These are phyloP conservation scores for Cryptoprocta ferox DNA, from an alignment of 2,797 vertebrate genomes.

Conservation along the genomic window DNA sequence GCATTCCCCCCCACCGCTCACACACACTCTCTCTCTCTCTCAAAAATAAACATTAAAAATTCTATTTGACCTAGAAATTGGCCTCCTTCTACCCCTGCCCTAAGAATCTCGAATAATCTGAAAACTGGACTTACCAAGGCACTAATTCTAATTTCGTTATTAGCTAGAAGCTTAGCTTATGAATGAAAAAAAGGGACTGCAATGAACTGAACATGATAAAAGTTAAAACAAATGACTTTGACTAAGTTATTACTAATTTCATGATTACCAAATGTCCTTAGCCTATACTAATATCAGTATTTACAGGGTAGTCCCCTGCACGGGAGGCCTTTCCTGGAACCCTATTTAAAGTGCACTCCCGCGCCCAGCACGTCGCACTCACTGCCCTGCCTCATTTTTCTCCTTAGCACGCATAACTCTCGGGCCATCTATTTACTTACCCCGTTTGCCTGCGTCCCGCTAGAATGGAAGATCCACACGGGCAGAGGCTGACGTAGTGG, in stretches of 20 bases:
- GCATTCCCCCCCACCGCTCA: no score
- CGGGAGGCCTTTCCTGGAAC: neutral
- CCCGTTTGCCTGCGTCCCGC: neutral
- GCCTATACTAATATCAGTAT: no score
- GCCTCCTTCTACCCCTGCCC: neutral
- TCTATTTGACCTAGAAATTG: neutral
- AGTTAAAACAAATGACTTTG: neutral
- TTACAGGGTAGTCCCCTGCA: neutral
- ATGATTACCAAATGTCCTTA: neutral
- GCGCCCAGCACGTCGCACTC: no score
- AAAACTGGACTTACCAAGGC: neutral
- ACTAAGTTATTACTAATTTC: neutral
- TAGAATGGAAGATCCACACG: neutral
- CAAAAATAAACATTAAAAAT: no score
- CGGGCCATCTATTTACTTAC: accelerated
- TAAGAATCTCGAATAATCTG: neutral
- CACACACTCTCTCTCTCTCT: no score
- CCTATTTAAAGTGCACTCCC: no score
- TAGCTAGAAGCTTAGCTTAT: neutral
- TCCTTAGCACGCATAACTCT: neutral
- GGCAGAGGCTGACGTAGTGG: neutral
- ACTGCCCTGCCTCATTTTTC: neutral
- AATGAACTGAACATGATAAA: neutral
- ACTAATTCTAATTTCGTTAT: neutral
- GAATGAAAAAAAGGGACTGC: neutral